These are phyloP conservation scores for Mactra quadrangularis DNA, from an alignment of 1,140 invertebrate species.

Conservation along the genomic window DNA sequence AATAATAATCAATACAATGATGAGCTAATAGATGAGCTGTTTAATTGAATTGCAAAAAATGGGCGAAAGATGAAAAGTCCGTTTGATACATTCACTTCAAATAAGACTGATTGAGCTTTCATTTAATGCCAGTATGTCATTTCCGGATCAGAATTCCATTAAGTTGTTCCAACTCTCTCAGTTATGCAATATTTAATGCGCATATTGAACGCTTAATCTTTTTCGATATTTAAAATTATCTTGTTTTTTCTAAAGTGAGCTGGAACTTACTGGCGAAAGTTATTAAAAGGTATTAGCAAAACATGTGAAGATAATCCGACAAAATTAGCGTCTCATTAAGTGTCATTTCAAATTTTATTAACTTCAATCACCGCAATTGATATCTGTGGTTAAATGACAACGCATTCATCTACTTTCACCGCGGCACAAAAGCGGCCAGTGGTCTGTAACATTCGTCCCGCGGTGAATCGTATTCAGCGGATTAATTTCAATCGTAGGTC, in stretches of 20 bases:
- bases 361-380: constrained; percentile 14
- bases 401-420: constrained; percentile 8
- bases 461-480: constrained; percentile 26
- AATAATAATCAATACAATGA: too few species aligned
- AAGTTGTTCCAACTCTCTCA: neutral
- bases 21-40: too few species aligned
- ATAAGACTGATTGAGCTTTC: too few species aligned
- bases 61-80: too few species aligned
- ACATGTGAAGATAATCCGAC: constrained; percentile 35
- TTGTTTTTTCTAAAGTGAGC: neutral
- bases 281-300: constrained; percentile 28
- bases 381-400: constrained; percentile 48
- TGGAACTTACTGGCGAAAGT: neutral
- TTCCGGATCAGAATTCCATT: too few species aligned
- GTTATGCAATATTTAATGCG: constrained; percentile 13
- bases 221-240: constrained; percentile 10
- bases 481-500: constrained; percentile 42
- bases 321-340: constrained; percentile 57
- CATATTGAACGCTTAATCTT: constrained; percentile 24
- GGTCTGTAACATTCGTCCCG: constrained; percentile 32
- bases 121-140: too few species aligned
- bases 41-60: too few species aligned
- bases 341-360: constrained; percentile 45
- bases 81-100: too few species aligned
- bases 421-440: constrained; percentile 20